Percentiles rank a stretch among this genome's conserved stretches.
phyloP scores from a whole-genome alignment of 2,113 vertebrate species.

The Diadophis punctatus region DNA sequence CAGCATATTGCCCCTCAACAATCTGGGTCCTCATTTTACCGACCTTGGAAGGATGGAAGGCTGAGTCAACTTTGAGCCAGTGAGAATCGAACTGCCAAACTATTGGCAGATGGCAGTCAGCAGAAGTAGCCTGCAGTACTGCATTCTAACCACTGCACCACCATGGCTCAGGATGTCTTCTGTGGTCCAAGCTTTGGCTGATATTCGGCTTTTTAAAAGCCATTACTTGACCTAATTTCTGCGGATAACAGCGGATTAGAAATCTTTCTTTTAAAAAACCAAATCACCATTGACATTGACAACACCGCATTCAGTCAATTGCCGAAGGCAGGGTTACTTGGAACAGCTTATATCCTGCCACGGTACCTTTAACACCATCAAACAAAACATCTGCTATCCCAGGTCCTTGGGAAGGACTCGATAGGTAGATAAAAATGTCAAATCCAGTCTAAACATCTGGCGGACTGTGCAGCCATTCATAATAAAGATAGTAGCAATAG shows the following conservation, averaged over 20 bases:
- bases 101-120: neutral
- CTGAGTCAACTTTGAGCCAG: neutral
- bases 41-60: neutral
- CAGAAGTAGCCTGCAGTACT: neutral
- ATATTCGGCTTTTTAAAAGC: neutral
- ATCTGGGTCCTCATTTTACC: neutral
- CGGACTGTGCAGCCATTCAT: neutral
- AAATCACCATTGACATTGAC: neutral
- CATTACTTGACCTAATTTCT: neutral
- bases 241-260: neutral
- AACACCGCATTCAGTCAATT: neutral
- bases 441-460: neutral
- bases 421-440: neutral
- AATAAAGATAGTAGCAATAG: neutral
- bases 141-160: neutral
- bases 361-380: neutral
- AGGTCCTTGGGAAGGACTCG: neutral
- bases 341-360: neutral
- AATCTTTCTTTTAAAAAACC: neutral
- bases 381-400: neutral
- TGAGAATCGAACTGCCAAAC: neutral
- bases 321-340: neutral
- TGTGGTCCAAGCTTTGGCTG: neutral
- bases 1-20: neutral
- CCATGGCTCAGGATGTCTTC: neutral